These are phyloP conservation scores for Campaea margaritaria DNA, from an alignment of 2,888 invertebrate genomes.

Conservation along the genomic window DNA sequence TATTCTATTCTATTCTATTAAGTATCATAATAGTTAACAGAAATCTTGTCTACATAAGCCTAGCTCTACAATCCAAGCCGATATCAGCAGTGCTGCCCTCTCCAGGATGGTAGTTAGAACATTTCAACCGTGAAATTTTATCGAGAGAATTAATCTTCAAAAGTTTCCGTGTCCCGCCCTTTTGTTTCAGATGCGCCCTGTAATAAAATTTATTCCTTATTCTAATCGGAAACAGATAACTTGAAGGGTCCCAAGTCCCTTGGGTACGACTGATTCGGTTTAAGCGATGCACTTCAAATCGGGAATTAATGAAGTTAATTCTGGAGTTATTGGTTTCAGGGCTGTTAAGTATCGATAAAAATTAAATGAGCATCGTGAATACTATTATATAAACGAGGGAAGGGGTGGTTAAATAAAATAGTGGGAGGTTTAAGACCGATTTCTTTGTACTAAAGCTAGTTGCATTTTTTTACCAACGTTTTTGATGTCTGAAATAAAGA, in stretches of 20 bases:
- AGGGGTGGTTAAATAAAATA: not conserved
- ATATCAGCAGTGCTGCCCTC: constrained; percentile 64
- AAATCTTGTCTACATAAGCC: constrained; percentile 42
- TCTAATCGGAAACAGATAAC: constrained; percentile 76
- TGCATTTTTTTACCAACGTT: not conserved
- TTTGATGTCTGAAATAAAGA: no score
- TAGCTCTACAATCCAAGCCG: constrained; percentile 55
- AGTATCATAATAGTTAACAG: not conserved
- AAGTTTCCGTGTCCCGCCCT: constrained; percentile 69
- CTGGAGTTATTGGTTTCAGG: constrained; percentile 42
- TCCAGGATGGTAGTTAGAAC: constrained; percentile 67
- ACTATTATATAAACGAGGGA: constrained; percentile 1
- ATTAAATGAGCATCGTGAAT: constrained; percentile 13
- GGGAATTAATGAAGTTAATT: constrained; percentile 50
- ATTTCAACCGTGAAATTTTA: constrained; percentile 81
- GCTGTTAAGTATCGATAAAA: constrained; percentile 35
- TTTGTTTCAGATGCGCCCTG: constrained; percentile 73
- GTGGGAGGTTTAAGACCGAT: not conserved
- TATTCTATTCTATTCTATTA: no score
- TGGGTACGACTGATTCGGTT: constrained; percentile 54
- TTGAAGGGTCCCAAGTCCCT: constrained; percentile 55
- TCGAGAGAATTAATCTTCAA: constrained; percentile 82
- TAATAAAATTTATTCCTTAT: constrained; percentile 75
- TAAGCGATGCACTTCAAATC: constrained; percentile 48
- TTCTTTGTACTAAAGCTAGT: no score